These are phyloP conservation scores for Embidobia sp. DNA, from an alignment of 2,888 invertebrate genomes.

Conservation along the genomic window DNA sequence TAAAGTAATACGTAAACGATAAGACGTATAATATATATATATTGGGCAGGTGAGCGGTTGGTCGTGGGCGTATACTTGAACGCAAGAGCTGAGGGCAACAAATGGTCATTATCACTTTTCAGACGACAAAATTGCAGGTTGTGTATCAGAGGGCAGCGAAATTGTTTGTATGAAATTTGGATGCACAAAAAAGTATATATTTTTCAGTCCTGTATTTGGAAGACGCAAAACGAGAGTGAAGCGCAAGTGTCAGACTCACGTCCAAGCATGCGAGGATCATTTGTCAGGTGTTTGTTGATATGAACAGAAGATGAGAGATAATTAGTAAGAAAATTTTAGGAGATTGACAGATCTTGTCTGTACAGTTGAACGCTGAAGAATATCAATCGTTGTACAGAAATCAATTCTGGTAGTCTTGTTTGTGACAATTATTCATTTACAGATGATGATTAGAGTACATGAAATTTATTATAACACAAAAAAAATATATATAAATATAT, in stretches of 20 bases:
- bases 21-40: constrained; percentile 22
- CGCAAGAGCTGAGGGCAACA: constrained; percentile 7
- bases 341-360: constrained; percentile 26
- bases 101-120: constrained; percentile 29
- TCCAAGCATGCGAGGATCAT: constrained; percentile 52
- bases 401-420: constrained; percentile 62
- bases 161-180: constrained; percentile 39
- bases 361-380: constrained; percentile 66
- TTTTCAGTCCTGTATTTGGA: constrained; percentile 49
- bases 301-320: background rate
- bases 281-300: constrained; percentile 60
- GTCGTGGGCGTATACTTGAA: constrained; percentile 24
- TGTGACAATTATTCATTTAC: constrained; percentile 71
- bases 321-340: background rate
- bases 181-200: constrained; percentile 29
- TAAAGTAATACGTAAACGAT: constrained; percentile 8
- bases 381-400: constrained; percentile 69
- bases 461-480: constrained; percentile 64
- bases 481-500: constrained; percentile 41
- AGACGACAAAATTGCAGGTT: constrained; percentile 14
- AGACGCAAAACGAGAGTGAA: background rate
- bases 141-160: too few relatives aligned
- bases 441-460: constrained; percentile 70
- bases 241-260: constrained; percentile 42
- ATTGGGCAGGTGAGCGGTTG: constrained; percentile 36